Conservation (phyloP, 2,113 vertebrate genomes). For the Xenotilapia longispinis region DNA sequence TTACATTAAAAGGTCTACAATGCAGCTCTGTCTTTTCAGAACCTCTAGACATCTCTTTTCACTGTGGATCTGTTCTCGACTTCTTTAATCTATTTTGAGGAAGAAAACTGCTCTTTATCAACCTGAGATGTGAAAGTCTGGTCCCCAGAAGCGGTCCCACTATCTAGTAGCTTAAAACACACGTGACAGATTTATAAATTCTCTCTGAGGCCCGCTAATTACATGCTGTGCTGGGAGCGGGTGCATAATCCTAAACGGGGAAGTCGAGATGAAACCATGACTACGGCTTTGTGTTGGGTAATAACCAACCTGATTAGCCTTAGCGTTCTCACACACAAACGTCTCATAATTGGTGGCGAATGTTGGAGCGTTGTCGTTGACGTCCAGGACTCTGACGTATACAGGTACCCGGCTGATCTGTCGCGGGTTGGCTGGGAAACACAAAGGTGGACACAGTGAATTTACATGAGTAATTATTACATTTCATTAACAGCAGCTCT, state of each 20-base stretch:
- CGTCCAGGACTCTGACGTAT: conserved; percentile 85
- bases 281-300: background rate
- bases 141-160: background rate
- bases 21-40: background rate
- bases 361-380: conserved; percentile 92
- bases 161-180: background rate
- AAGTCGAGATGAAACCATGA: background rate
- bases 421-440: conserved; percentile 79
- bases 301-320: conserved; percentile 83
- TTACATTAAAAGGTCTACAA: background rate
- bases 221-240: background rate
- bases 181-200: background rate
- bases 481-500: background rate
- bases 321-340: conserved; percentile 92
- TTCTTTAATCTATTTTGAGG: background rate
- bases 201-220: conserved; percentile 3
- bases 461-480: background rate
- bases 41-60: background rate
- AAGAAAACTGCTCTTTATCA: background rate
- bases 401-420: conserved; percentile 84
- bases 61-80: background rate
- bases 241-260: background rate
- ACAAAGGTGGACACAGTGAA: background rate
- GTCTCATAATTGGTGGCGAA: conserved; percentile 89
- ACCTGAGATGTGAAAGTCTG: background rate